Evolutionary conservation across 2,888 invertebrate genomes (phyloP).

Genomic region (Xestia rhomboidea): DNA sequence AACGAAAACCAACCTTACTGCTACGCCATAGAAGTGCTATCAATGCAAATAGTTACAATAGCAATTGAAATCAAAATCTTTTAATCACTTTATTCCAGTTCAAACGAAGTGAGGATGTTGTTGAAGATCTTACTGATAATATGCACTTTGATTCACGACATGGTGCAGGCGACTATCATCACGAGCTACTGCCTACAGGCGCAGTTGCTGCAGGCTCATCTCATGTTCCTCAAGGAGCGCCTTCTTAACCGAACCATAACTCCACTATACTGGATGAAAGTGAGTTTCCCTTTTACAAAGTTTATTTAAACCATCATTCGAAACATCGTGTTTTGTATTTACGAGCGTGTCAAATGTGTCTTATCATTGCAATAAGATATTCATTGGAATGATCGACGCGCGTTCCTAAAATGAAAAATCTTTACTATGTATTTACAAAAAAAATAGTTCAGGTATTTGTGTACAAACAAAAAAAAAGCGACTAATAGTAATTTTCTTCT

Average conservation of each 20-base stretch:
- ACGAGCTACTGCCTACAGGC: constrained; percentile 96
- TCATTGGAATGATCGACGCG: not conserved
- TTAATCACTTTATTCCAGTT: constrained; percentile 79
- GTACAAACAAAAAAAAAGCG: not conserved
- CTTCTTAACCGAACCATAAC: constrained; percentile 93
- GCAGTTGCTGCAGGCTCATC: constrained; percentile 93
- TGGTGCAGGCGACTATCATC: constrained; percentile 95
- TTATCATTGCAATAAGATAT: not conserved
- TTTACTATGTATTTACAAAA: not conserved
- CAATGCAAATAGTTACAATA: not conserved
- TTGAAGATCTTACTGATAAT: constrained; percentile 92
- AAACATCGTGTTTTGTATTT: not conserved
- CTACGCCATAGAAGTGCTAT: not conserved
- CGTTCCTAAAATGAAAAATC: not conserved
- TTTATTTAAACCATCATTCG: not conserved
- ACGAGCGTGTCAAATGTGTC: not conserved
- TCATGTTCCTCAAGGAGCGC: constrained; percentile 93
- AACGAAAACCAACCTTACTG: not conserved
- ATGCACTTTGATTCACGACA: constrained; percentile 94
- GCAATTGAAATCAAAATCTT: not conserved
- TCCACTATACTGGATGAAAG: constrained; percentile 95
- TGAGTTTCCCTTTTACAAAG: constrained; percentile 75
- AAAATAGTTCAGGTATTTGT: not conserved
- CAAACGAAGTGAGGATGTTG: constrained; percentile 83
- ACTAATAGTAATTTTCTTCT: not conserved